Evolutionary conservation across 1,140 invertebrate genomes (phyloP), one percentile per base, ranked within the genome.

Genomic region (Neodiprion pinetum): DNA sequence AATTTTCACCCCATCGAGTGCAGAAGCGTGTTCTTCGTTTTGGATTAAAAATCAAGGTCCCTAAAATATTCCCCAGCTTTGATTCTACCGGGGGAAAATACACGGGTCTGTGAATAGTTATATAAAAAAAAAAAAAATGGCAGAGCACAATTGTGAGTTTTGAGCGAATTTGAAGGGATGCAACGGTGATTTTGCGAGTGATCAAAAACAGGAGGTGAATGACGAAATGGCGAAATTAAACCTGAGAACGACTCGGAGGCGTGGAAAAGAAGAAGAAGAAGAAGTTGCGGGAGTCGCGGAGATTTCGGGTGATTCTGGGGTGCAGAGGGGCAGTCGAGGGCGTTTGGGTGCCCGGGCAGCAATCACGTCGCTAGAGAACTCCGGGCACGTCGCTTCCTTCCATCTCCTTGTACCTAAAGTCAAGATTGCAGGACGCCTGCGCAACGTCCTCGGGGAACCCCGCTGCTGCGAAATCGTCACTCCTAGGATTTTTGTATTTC

Each of bases 311-410:
- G 53, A 61, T 61, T 61, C 53, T 61, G 11, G 53, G 53, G 9
- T 61, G 53, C 53, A 61, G 53, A 61, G 53, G 53, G 53, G 11
- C 11, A 17, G 5, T 17, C 11, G 11, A 17, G 11, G 53, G 53
- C 53, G 53, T 61, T 61, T 61, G 53, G 11, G 53, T 17, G 4
- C 53, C 53, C 53, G 53, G 53, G 53, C 53, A 61, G 53, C 53
- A 61, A 61, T 61, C 53, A 61, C 53, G 53, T 61, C 53, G 8
- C 53, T 61, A 61, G 53, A 12, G 53, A 61, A 61, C 53, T 61
- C 53, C 53, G n/a, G 53, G 53, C 53, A 61, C 53, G 53, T 61
- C 53, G 53, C 53, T 61, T 61, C 53, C 53, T 61, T 61, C 53
- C 53, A 61, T 61, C 53, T 61, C 53, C 11, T 61, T 14, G 53